Conservation (phyloP, 2,113 vertebrate genomes). For the Hippolais icterina region DNA sequence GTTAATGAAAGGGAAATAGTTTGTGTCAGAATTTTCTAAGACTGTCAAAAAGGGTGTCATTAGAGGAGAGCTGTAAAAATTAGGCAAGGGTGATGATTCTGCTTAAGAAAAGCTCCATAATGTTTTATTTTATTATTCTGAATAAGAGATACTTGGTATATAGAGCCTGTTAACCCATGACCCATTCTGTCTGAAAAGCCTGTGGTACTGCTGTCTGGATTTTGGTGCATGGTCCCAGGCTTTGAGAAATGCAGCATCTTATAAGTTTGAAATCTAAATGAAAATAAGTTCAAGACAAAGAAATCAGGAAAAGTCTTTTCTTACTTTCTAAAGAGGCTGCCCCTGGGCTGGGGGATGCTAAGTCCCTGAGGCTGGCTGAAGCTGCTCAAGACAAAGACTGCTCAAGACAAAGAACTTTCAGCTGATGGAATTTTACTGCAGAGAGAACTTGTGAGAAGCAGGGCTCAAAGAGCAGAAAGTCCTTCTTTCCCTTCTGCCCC, state of each 20-base stretch:
- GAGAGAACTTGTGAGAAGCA: neutral
- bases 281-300: neutral
- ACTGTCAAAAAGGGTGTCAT: neutral
- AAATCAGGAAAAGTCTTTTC: neutral
- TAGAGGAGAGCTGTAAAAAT: neutral
- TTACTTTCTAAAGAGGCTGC: neutral
- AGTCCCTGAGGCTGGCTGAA: neutral
- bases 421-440: neutral
- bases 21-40: neutral
- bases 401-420: neutral
- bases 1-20: neutral
- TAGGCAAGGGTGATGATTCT: neutral
- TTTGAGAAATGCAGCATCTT: neutral
- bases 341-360: accelerated
- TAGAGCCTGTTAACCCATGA: neutral
- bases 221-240: too few species aligned
- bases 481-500: neutral
- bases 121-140: neutral
- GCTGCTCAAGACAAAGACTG: too few species aligned
- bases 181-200: neutral
- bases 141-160: neutral
- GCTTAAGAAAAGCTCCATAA: neutral
- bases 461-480: neutral
- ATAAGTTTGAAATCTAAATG: neutral
- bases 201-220: neutral